phyloP scores from a whole-genome alignment of 2,113 vertebrate genomes.

The Chlorodrepanis virens region DNA sequence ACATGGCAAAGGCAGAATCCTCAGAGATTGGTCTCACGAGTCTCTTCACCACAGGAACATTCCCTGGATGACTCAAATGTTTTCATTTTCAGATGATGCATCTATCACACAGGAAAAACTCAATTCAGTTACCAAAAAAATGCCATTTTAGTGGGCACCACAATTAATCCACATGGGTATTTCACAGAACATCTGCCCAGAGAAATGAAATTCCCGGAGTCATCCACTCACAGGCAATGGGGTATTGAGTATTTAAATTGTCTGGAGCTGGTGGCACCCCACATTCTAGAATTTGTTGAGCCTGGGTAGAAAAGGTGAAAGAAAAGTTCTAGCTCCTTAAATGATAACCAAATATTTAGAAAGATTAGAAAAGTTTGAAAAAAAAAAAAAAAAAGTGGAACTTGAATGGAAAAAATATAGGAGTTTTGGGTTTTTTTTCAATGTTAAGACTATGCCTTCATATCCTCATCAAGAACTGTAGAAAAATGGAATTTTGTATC shows the following conservation, averaged over 20 bases:
- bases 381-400: not conserved
- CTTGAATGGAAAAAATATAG: not conserved
- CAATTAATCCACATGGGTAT: not conserved
- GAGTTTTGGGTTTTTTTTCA: accelerated
- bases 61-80: not conserved
- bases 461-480: not conserved
- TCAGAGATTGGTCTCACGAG: not conserved
- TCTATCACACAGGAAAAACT: not conserved
- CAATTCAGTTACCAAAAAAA: not conserved
- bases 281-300: not conserved
- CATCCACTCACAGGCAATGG: not conserved
- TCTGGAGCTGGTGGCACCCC: not conserved
- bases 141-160: not conserved
- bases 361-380: not conserved
- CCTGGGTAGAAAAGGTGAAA: not conserved
- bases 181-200: not conserved
- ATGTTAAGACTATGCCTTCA: not conserved
- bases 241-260: not conserved
- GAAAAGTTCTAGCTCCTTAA: not conserved
- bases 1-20: not conserved
- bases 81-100: not conserved
- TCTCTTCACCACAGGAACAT: not conserved
- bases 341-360: not conserved
- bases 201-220: not conserved
- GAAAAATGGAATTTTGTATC: not conserved